Base-by-base conservation (phyloP, 2,113 vertebrate genomes). In the Cynoglossus semilaevis region DNA sequence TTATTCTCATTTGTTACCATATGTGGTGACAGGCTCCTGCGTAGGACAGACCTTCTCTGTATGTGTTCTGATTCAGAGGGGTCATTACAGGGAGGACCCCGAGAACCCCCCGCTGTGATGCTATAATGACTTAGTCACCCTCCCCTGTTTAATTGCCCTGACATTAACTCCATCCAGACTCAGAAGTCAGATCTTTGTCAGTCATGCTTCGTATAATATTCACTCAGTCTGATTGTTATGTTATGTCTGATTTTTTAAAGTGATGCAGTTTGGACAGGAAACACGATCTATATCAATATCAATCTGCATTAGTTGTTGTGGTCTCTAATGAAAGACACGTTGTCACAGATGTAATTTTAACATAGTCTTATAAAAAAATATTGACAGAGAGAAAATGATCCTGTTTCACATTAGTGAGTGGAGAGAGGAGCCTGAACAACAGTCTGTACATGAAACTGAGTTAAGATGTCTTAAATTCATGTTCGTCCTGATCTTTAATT, bases 101-200 rank as follows among this genome's bases (percentile, higher is more conserved):
- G 1, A 14, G 51, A n/a, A 15, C 14, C 29, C 41, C n/a, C 16
- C 47, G 47, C 44, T 51, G 62, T 54, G 66, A 58, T n/a, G 14
- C 34, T 22, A 13, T 44, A 13, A 36, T 29, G 22, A 29, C 22
- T n/a, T 36, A 38, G 44, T 42, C 46, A 17, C 15, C n/a, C 19
- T 51, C 22, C 5, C 10, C 1, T 12, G 34, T 40, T 66, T 13
- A 48, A 40, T 37, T 49, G 38, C 41, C 22, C 14, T 57, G 12
- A 17, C 56, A 7, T 17, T 12, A 6, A 29, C n/a, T n/a, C n/a
- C 2, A 12, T 4, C 15, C 43, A 48, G n/a, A 13, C 51, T 12
- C 19, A 13, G 48, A 29, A 10, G 43, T 38, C 50, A 2, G 47
- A 50, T 63, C 12, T 55, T 42, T 9, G 59, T 55, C 51, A 65